phyloP scores from a whole-genome alignment of 2,888 invertebrate species.

The Geotrupes spiniger region DNA sequence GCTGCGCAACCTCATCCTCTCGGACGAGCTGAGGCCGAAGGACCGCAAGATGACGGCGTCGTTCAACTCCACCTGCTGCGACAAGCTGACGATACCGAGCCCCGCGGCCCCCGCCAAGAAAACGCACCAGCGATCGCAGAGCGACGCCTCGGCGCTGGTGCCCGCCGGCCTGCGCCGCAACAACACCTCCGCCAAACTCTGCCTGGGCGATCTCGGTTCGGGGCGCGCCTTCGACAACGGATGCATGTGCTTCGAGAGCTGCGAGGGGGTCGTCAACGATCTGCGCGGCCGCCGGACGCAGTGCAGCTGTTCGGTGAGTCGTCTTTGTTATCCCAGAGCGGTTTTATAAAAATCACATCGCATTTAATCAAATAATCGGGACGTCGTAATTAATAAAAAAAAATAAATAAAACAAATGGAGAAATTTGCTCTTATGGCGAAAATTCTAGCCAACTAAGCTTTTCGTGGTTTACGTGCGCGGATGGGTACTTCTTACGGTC shows the following conservation, averaged over 20 bases:
- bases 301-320: constrained; percentile 71
- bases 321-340: too few species aligned
- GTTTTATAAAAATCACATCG: too few species aligned
- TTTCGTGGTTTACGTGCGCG: too few species aligned
- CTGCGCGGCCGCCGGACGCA: constrained; percentile 73
- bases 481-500: too few species aligned
- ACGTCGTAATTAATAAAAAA: too few species aligned
- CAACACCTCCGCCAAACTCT: constrained; percentile 59
- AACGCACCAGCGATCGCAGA: constrained; percentile 80
- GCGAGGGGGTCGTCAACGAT: constrained; percentile 75
- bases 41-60: constrained; percentile 30
- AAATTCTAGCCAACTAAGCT: too few species aligned
- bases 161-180: constrained; percentile 30
- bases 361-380: too few species aligned
- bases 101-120: constrained; percentile 58
- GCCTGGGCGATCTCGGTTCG: constrained; percentile 86
- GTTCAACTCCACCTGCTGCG: constrained; percentile 20
- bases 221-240: constrained; percentile 97
- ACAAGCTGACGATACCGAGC: constrained; percentile 42
- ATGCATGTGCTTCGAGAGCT: constrained; percentile 87
- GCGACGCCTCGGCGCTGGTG: constrained; percentile 75
- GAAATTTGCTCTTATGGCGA: too few species aligned
- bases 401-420: too few species aligned
- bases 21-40: constrained; percentile 57
- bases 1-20: constrained; percentile 69